A percentile compares a stretch with the other conserved stretches of the same genome.
Conservation (phyloP, 2,888 invertebrate species). For the Euplagia quadripunctaria region DNA sequence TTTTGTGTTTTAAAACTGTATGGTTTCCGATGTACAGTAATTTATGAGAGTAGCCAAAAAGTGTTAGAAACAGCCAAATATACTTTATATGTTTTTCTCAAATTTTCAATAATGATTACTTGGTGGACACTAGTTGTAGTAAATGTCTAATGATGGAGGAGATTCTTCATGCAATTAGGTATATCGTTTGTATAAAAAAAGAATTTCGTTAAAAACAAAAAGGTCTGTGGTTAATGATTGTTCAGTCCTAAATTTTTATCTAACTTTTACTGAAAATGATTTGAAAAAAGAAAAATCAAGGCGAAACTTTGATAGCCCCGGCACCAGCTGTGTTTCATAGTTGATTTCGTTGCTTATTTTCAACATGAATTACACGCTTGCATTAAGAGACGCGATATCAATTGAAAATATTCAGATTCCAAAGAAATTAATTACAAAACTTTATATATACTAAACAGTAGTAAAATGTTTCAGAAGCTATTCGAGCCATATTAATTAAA, state of each 20-base stretch:
- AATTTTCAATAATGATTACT: too few relatives aligned
- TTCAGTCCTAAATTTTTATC: neutral
- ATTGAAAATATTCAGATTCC: neutral
- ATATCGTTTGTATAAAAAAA: neutral
- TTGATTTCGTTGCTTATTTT: neutral
- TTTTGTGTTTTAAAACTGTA: too few relatives aligned
- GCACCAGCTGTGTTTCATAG: neutral
- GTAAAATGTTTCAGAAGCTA: conserved; percentile 40
- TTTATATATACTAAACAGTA: conserved; percentile 28
- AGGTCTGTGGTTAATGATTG: neutral
- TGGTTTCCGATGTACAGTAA: too few relatives aligned
- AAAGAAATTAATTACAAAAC: conserved; percentile 38
- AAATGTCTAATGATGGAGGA: too few relatives aligned
- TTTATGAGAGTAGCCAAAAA: too few relatives aligned
- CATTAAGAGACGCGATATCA: neutral
- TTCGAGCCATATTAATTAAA: conserved; percentile 49
- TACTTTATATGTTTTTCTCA: too few relatives aligned
- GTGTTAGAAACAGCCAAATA: too few relatives aligned
- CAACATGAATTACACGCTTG: neutral
- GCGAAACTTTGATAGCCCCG: neutral
- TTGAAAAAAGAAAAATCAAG: neutral
- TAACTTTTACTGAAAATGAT: neutral
- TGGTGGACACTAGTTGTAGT: too few relatives aligned
- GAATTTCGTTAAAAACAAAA: neutral
- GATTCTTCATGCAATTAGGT: neutral